Conservation (phyloP, 53 echinoderm and acorn worm species). For the Patiria pectinifera region DNA sequence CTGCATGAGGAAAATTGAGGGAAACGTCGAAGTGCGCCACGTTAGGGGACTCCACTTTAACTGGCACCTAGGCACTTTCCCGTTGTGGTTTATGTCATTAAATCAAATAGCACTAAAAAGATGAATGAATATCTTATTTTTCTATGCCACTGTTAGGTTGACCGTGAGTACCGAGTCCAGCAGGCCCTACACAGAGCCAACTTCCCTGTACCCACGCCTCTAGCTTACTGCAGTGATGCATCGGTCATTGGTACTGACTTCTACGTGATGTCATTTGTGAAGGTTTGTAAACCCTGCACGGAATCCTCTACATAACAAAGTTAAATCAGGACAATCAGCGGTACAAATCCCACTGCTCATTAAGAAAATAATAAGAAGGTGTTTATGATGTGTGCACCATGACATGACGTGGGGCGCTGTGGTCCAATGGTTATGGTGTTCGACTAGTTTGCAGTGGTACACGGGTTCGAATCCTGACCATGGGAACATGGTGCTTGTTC, state of each 20-base stretch:
- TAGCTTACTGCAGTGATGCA: slow-evolving; percentile 75
- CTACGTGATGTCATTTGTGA: slow-evolving; percentile 92
- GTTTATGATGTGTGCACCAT: too few species aligned
- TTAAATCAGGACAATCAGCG: neutral
- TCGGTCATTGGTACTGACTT: slow-evolving; percentile 91
- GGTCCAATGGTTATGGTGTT: too few species aligned
- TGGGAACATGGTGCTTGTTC: too few species aligned
- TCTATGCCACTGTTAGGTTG: slow-evolving; percentile 57
- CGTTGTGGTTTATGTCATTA: neutral
- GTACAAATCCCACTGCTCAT: too few species aligned
- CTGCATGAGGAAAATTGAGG: too few species aligned
- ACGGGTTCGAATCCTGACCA: too few species aligned
- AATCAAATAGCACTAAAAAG: too few species aligned
- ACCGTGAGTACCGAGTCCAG: slow-evolving; percentile 85
- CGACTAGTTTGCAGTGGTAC: too few species aligned
- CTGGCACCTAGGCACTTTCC: neutral
- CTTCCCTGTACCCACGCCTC: slow-evolving; percentile 88
- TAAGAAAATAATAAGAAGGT: too few species aligned
- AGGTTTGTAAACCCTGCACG: slow-evolving; percentile 52
- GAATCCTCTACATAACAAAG: neutral
- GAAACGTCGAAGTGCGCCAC: too few species aligned
- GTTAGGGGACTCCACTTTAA: too few species aligned
- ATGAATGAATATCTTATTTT: neutral
- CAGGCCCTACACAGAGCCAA: slow-evolving; percentile 69
- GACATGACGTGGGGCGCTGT: too few species aligned